Conservation (phyloP, 1,140 invertebrate genomes). For the Whitmania pigra region DNA sequence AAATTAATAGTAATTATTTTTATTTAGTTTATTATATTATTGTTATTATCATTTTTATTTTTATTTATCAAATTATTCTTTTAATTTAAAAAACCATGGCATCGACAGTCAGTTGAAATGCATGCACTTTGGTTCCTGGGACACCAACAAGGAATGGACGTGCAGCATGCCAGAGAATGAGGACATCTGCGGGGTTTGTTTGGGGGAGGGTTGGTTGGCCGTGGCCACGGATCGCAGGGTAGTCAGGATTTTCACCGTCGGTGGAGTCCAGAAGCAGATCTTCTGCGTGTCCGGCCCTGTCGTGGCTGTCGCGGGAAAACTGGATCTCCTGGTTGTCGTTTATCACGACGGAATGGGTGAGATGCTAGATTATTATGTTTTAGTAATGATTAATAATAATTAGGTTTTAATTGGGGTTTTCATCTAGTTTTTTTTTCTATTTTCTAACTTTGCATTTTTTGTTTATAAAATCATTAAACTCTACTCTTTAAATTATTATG, state of each 20-base stretch:
- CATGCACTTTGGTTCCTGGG: constrained; percentile 60
- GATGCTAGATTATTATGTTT: background rate
- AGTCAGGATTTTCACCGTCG: constrained; percentile 66
- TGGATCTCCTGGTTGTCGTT: constrained; percentile 58
- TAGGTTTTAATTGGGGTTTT: too few relatives aligned
- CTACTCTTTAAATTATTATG: too few relatives aligned
- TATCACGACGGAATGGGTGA: constrained; percentile 48
- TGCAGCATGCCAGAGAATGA: constrained; percentile 61
- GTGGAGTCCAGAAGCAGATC: constrained; percentile 70
- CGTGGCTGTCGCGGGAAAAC: constrained; percentile 55
- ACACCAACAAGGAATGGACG: constrained; percentile 76
- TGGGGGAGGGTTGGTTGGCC: constrained; percentile 61
- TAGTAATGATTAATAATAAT: background rate
- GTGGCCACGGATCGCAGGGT: constrained; percentile 59
- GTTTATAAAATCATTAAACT: too few relatives aligned
- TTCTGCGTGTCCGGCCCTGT: constrained; percentile 58
- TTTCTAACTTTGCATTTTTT: too few relatives aligned
- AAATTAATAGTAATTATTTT: too few relatives aligned
- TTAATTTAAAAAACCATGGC: too few relatives aligned
- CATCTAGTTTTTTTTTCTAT: too few relatives aligned
- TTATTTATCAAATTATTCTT: background rate
- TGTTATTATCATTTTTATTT: too few relatives aligned
- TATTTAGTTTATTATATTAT: too few relatives aligned
- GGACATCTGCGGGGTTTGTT: constrained; percentile 52
- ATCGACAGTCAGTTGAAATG: constrained; percentile 55